These are phyloP conservation scores for Liposcelis brunnea DNA, from an alignment of 2,888 invertebrate genomes.

Conservation along the genomic window DNA sequence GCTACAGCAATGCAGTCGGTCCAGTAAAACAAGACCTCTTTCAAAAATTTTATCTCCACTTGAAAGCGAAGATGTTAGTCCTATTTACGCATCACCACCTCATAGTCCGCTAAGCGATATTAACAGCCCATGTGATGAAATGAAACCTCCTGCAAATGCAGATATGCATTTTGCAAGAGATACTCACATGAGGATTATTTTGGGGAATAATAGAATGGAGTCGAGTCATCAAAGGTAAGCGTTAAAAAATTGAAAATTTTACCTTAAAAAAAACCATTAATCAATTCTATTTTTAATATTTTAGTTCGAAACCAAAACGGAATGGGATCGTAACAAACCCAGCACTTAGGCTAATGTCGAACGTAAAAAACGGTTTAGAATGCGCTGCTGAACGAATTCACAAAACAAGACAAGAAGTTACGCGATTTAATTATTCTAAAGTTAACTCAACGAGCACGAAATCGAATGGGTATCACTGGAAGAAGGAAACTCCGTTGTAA, in stretches of 20 bases:
- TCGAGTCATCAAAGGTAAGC: slow-evolving; percentile 17
- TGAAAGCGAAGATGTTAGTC: slow-evolving; percentile 29
- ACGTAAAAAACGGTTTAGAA: slow-evolving; percentile 54
- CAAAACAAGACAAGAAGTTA: slow-evolving; percentile 25
- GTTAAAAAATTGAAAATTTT: slow-evolving; percentile 1
- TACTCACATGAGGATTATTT: slow-evolving; percentile 78
- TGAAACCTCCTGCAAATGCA: slow-evolving; percentile 25
- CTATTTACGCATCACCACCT: slow-evolving; percentile 68
- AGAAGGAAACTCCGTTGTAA: slow-evolving; percentile 64
- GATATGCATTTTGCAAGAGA: slow-evolving; percentile 79
- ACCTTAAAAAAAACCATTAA: not conserved
- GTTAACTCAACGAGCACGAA: slow-evolving; percentile 18
- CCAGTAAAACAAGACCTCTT: slow-evolving; percentile 43
- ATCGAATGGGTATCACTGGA: slow-evolving; percentile 63
- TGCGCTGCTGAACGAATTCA: slow-evolving; percentile 30
- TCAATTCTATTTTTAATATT: slow-evolving; percentile 13
- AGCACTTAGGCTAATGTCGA: slow-evolving; percentile 63
- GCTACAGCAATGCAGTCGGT: slow-evolving; percentile 66
- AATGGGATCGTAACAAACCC: slow-evolving; percentile 78
- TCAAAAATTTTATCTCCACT: slow-evolving; percentile 40
- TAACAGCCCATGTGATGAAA: slow-evolving; percentile 17
- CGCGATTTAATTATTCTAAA: slow-evolving; percentile 19
- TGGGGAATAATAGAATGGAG: slow-evolving; percentile 35
- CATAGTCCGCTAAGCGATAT: slow-evolving; percentile 52
- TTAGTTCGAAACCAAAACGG: slow-evolving; percentile 46